Percentiles rank a stretch among this genome's conserved stretches.
phyloP scores from a whole-genome alignment of 2,113 vertebrate genomes.

The Epinephelus fuscoguttatus region DNA sequence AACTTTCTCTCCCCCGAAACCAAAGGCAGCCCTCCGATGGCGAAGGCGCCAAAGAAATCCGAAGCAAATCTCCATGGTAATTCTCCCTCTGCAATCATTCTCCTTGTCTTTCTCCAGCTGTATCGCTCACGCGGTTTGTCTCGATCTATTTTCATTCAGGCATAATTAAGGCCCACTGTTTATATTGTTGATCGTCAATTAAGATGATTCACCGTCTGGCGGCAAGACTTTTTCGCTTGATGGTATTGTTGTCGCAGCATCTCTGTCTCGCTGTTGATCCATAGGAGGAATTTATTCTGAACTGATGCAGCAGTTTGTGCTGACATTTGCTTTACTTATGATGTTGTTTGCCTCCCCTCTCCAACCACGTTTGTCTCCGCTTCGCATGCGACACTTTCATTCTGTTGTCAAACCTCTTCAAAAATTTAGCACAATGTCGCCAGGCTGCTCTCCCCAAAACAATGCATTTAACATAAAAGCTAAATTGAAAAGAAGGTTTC shows the following conservation, averaged over 20 bases:
- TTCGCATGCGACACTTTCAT: slow-evolving; percentile 50
- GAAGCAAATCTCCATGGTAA: slow-evolving; percentile 43
- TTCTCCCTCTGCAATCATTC: slow-evolving; percentile 40
- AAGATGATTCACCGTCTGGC: slow-evolving; percentile 73
- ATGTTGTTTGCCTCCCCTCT: slow-evolving; percentile 37
- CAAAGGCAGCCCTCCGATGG: slow-evolving; percentile 31
- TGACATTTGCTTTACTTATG: slow-evolving; percentile 58
- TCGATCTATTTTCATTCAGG: slow-evolving; percentile 64
- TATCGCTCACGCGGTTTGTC: slow-evolving; percentile 20
- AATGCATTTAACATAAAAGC: slow-evolving; percentile 58
- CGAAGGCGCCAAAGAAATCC: slow-evolving; percentile 17
- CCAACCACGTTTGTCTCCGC: slow-evolving; percentile 40
- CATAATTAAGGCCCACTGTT: slow-evolving; percentile 72
- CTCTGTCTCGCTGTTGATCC: slow-evolving; percentile 46
- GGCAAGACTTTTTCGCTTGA: slow-evolving; percentile 37
- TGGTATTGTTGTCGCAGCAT: slow-evolving; percentile 53
- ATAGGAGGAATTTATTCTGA: slow-evolving; percentile 55
- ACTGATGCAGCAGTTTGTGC: slow-evolving; percentile 42
- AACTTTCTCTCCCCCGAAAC: slow-evolving; percentile 55
- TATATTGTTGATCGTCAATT: slow-evolving; percentile 73
- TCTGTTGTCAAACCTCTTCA: slow-evolving; percentile 45
- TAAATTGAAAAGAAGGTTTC: slow-evolving; percentile 42
- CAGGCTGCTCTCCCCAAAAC: slow-evolving; percentile 33
- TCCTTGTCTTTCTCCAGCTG: slow-evolving; percentile 53
- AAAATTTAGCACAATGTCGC: slow-evolving; percentile 46